Conservation (phyloP, 2,888 invertebrate species). For the Salpingus planirostris region DNA sequence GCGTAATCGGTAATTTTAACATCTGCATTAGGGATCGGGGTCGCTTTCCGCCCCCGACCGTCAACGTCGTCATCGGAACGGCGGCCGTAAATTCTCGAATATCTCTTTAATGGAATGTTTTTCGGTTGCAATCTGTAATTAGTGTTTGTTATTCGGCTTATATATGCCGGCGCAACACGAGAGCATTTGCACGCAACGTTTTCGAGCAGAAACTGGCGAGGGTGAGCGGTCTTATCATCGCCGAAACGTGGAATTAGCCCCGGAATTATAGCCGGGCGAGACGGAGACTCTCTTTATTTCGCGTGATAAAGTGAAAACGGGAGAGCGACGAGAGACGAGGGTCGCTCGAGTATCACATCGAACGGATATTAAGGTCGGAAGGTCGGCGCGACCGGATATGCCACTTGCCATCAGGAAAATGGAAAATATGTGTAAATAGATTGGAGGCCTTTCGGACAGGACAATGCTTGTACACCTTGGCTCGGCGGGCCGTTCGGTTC, state of each 20-base stretch:
- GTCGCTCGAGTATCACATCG: constrained; percentile 18
- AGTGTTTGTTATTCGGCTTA: constrained; percentile 13
- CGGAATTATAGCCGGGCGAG: too few relatives aligned
- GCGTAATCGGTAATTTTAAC: constrained; percentile 1
- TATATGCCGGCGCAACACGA: constrained; percentile 8
- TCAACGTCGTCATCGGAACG: too few relatives aligned
- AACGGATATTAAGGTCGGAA: constrained; percentile 28
- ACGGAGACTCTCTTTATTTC: too few relatives aligned
- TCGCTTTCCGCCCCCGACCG: not conserved
- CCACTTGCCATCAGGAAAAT: constrained; percentile 27
- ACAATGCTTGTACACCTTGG: too few relatives aligned
- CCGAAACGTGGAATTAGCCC: too few relatives aligned
- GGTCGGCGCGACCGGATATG: constrained; percentile 23
- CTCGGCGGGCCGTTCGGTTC: too few relatives aligned
- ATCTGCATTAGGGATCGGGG: constrained; percentile 3
- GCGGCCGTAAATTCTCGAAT: constrained; percentile 6
- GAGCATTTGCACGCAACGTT: constrained; percentile 8
- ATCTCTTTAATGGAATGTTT: constrained; percentile 10
- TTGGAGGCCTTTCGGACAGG: constrained; percentile 8
- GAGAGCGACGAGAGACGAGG: constrained; percentile 18
- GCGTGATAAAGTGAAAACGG: constrained; percentile 24
- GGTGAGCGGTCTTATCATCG: too few relatives aligned
- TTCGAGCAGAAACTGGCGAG: too few relatives aligned
- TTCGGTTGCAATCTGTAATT: constrained; percentile 12
- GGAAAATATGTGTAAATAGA: constrained; percentile 30